Evolutionary conservation across 2,113 vertebrate genomes (phyloP), one percentile per base, ranked within the genome.

Genomic region (Sturnus vulgaris): DNA sequence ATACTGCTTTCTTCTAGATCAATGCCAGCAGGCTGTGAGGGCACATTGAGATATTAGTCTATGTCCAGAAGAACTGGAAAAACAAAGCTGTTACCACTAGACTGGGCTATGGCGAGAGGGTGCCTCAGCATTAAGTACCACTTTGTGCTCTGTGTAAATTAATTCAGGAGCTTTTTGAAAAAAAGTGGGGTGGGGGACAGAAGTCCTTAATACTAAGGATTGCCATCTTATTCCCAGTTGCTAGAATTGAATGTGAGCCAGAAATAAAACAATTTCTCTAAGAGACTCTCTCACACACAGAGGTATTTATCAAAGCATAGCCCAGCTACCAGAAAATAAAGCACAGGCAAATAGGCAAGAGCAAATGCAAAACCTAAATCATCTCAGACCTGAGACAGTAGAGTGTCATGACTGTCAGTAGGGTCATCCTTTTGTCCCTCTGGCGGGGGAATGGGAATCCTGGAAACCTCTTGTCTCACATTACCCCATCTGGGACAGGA

Each of bases 391-490:
- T 47, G n/a, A 70, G n/a, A 64, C 23, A 55, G 39, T 6, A 39
- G 25, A 49, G 39, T 66, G 42, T n/a, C 4, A 0, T 78, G 28
- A 52, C 57, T 23, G 19, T 76, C 47, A 31, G 57, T n/a, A 50
- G n/a, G 39, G 28, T 49, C 31, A 50, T 20, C 31, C 24, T 82
- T 76, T 42, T 70, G 28, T 82, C 25, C 35, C 0, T 0, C 35
- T 84, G 49, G 22, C 3, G 8, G 31, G 31, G 25, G 65, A 72
- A 9, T 39, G 49, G 14, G 19, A 5, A 7, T 66, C 44, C 50
- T 65, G 46, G 28, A 46, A 79, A 27, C 24, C 8, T 61, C 71
- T 79, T 7, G 2, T 47, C 37, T 66, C 33, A 25, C 0, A 0
- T 44, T 4, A 33, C 23, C 7, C 12, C 18, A 31, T 77, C 40